Evolutionary conservation across 2,113 vertebrate species (phyloP).

Genomic region (Pelobates fuscus): DNA sequence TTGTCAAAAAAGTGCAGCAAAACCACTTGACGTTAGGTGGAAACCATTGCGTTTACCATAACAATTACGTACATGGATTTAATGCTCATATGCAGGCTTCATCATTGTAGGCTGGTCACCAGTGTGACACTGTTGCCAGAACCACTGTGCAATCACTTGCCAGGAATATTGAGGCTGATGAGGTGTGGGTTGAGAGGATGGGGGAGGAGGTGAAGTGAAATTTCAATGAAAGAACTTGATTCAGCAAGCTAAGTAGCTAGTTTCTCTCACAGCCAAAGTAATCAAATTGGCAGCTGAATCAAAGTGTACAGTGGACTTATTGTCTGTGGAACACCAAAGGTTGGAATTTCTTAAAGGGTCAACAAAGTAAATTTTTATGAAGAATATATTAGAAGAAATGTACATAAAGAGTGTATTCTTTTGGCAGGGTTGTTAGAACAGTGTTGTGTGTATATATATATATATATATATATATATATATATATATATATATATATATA

Average conservation of each 20-base stretch:
- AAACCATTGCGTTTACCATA: constrained; percentile 37
- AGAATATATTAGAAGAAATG: constrained; percentile 62
- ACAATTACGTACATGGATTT: constrained; percentile 28
- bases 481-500: not conserved
- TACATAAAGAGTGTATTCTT: constrained; percentile 50
- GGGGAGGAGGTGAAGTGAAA: constrained; percentile 50
- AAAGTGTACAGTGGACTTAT: constrained; percentile 69
- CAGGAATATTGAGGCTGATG: constrained; percentile 64
- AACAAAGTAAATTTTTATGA: constrained; percentile 60
- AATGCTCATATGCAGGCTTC: constrained; percentile 47
- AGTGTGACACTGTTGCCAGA: constrained; percentile 59
- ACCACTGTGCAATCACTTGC: constrained; percentile 57
- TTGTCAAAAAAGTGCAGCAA: not conserved
- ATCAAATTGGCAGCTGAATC: constrained; percentile 73
- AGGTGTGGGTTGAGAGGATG: constrained; percentile 39
- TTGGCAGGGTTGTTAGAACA: constrained; percentile 53
- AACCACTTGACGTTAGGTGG: constrained; percentile 23
- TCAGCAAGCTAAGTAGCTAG: constrained; percentile 64
- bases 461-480: constrained; percentile 10
- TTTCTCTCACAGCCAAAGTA: constrained; percentile 68
- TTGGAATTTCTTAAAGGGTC: constrained; percentile 61
- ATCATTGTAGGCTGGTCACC: constrained; percentile 14
- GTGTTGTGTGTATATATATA: constrained; percentile 38
- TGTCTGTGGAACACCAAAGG: constrained; percentile 62
- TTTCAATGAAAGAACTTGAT: constrained; percentile 72